Conservation (phyloP, 2,113 vertebrate species). For the Sphyrna mokarran region DNA sequence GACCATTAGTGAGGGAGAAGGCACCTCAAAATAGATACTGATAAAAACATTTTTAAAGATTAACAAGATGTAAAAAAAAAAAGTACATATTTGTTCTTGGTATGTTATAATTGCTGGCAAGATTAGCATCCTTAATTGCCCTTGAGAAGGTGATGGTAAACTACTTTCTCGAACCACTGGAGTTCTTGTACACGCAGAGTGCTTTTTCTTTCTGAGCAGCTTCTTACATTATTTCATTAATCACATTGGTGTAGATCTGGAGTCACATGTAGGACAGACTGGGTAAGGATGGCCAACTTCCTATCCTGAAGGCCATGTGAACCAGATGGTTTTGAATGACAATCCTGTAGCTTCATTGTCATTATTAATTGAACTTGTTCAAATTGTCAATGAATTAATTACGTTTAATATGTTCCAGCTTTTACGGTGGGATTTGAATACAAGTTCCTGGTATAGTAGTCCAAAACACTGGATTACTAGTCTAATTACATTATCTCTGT, state of each 20-base stretch:
- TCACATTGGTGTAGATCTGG: not conserved
- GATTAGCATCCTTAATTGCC: not conserved
- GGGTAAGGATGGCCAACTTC: too few species aligned
- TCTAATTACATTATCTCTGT: not conserved
- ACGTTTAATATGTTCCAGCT: too few species aligned
- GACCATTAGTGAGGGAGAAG: not conserved
- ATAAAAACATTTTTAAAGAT: not conserved
- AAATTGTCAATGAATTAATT: too few species aligned
- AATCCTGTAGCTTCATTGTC: too few species aligned
- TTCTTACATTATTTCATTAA: not conserved
- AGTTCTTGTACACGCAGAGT: not conserved
- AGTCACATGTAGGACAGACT: too few species aligned
- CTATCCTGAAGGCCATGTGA: too few species aligned
- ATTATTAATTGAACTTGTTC: too few species aligned
- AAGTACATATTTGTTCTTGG: not conserved
- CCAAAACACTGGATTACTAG: not conserved
- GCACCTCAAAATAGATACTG: too few species aligned
- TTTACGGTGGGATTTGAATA: too few species aligned
- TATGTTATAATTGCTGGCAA: not conserved
- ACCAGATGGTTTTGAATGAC: too few species aligned
- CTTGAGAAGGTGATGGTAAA: not conserved
- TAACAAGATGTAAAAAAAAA: not conserved
- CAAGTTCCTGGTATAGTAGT: not conserved
- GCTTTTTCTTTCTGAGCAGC: not conserved
- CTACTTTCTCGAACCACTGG: too few species aligned